Conservation (phyloP, 2,113 vertebrate species). For the Phylloscopus trochilus region DNA sequence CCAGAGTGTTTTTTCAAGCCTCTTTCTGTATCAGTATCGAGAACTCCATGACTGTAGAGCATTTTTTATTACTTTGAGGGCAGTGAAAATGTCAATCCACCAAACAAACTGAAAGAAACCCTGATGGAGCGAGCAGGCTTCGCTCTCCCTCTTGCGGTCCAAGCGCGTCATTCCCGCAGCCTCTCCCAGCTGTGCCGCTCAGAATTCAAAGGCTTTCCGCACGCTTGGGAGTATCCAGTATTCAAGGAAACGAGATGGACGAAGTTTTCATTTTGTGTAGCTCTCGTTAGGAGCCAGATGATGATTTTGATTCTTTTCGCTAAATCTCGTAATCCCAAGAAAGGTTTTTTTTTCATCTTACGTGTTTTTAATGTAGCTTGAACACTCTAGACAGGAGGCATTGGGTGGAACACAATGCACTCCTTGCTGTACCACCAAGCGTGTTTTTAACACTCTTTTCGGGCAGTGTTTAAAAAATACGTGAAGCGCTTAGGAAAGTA, state of each 20-base stretch:
- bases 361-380: neutral
- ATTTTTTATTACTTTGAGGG: neutral
- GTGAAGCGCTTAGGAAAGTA: neutral
- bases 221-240: no score
- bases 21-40: neutral
- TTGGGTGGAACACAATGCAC: neutral
- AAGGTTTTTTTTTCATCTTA: neutral
- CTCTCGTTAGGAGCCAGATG: neutral
- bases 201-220: rapidly evolving
- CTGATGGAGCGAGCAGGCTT: neutral
- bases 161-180: neutral
- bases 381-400: neutral
- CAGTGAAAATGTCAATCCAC: neutral
- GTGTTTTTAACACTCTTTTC: neutral
- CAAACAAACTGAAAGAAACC: neutral
- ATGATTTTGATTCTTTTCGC: neutral
- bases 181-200: rapidly evolving
- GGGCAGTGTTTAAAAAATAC: neutral
- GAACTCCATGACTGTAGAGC: neutral
- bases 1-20: neutral
- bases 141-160: slow-evolving; percentile 30
- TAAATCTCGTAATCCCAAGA: neutral
- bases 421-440: neutral
- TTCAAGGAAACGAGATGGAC: rapidly evolving
- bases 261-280: neutral